Evolutionary conservation across 2,888 invertebrate species (phyloP).

Genomic region (Heliconius erato): DNA sequence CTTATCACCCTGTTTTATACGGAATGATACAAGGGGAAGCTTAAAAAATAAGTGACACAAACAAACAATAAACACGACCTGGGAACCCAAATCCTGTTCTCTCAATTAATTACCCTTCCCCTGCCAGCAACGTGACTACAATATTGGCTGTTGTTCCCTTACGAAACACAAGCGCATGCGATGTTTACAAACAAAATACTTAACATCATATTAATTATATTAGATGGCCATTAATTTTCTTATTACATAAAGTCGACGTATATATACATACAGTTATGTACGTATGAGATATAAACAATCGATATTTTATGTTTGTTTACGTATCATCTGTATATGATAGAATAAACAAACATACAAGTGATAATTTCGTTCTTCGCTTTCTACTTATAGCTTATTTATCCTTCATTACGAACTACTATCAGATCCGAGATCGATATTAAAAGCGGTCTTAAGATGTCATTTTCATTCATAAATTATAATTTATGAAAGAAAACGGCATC

Average conservation of each 20-base stretch:
- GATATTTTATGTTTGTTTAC: neutral
- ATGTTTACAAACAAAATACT: slow-evolving; percentile 32
- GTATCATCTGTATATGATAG: neutral
- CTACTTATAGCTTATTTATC: too few species aligned
- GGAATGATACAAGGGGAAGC: too few species aligned
- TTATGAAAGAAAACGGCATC: too few species aligned
- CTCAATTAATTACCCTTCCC: slow-evolving; percentile 7
- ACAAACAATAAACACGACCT: neutral
- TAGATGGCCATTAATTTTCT: neutral
- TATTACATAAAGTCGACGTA: neutral
- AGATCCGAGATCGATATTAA: too few species aligned
- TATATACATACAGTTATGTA: neutral
- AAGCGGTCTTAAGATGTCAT: too few species aligned
- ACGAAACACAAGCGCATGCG: neutral
- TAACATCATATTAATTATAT: slow-evolving; percentile 2
- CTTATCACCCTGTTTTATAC: too few species aligned
- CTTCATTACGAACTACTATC: too few species aligned
- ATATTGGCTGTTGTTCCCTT: slow-evolving; percentile 3
- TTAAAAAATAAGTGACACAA: neutral
- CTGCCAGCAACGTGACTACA: slow-evolving; percentile 17
- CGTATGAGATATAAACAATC: neutral
- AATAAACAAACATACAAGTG: neutral
- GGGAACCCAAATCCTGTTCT: slow-evolving; percentile 9
- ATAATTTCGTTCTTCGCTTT: neutral
- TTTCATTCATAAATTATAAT: too few species aligned